These are phyloP conservation scores for Passerina amoena DNA, from an alignment of 2,113 vertebrate genomes.

Conservation along the genomic window DNA sequence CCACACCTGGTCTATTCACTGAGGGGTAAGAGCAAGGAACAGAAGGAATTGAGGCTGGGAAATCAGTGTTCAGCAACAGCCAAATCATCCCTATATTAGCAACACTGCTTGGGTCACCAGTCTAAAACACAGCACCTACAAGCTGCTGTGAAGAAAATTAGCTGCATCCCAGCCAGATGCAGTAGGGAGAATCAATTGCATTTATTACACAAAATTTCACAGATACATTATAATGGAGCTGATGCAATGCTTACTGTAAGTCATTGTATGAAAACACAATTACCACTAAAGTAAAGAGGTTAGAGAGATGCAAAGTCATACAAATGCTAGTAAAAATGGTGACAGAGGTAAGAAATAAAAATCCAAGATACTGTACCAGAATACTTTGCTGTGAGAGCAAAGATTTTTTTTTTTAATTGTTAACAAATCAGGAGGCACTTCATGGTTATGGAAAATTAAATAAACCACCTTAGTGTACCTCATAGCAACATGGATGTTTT, in stretches of 20 bases:
- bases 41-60: not conserved
- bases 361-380: not conserved
- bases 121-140: not conserved
- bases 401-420: not conserved
- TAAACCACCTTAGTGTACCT: not conserved
- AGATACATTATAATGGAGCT: not conserved
- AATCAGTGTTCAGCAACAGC: not conserved
- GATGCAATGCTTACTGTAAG: not conserved
- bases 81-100: not conserved
- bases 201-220: not conserved
- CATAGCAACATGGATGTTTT: not conserved
- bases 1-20: rapidly evolving
- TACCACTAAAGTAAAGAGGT: not conserved
- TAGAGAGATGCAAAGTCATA: not conserved
- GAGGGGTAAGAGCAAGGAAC: not conserved
- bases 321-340: not conserved
- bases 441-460: not conserved
- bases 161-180: not conserved
- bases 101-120: not conserved
- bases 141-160: not conserved
- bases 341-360: not conserved
- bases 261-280: not conserved
- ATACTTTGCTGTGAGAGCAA: not conserved
- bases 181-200: not conserved
- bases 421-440: not conserved